Conservation (phyloP, 1,140 invertebrate species). For the Aphaenogaster rudis region DNA sequence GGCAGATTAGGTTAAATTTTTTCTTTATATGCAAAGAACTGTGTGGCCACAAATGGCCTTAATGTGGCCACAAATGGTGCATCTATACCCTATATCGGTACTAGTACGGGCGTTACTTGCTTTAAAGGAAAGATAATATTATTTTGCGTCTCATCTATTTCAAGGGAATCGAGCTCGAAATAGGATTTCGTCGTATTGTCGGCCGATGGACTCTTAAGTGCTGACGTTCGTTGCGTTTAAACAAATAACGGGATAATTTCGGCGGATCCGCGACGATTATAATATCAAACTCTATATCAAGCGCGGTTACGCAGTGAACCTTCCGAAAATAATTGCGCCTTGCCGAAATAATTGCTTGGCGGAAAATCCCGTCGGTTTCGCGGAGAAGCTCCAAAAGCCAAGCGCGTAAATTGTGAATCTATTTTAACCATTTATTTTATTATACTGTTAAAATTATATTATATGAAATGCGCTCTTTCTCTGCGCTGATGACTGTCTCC, state of each 20-base stretch:
- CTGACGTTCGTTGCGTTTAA: constrained; percentile 55
- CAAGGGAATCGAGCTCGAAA: background rate
- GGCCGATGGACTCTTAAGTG: constrained; percentile 30
- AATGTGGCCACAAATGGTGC: too few species aligned
- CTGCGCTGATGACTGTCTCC: background rate
- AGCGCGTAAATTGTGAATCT: constrained; percentile 1
- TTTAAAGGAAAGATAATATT: constrained; percentile 43
- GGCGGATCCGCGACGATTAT: constrained; percentile 45
- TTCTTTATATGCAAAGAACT: too few species aligned
- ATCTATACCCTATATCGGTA: background rate
- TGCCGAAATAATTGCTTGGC: constrained; percentile 26
- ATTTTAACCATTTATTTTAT: constrained; percentile 21
- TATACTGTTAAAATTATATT: constrained; percentile 8
- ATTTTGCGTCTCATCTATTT: constrained; percentile 41
- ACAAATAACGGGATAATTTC: constrained; percentile 57
- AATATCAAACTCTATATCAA: constrained; percentile 55
- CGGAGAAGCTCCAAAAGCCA: background rate
- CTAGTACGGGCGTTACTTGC: background rate
- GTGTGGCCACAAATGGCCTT: too few species aligned
- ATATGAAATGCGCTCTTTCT: too few species aligned
- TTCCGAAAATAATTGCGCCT: constrained; percentile 51
- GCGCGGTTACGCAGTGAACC: constrained; percentile 11
- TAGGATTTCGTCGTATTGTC: constrained; percentile 37
- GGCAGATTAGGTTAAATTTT: too few species aligned
- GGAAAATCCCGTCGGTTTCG: background rate